Evolutionary conservation across 2,888 invertebrate genomes (phyloP).

Genomic region (Cantharis nigra): DNA sequence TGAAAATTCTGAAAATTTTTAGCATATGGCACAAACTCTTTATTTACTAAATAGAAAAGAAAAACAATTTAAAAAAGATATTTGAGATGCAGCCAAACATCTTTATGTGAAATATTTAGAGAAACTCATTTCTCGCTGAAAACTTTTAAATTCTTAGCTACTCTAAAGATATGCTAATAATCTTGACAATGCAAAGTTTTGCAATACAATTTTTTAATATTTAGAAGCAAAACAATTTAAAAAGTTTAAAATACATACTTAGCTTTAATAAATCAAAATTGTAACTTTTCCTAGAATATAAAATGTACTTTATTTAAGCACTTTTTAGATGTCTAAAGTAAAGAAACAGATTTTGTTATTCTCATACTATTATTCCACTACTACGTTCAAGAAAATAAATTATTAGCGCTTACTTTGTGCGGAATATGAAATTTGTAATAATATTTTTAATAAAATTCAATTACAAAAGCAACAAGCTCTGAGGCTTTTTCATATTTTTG

Average conservation of each 20-base stretch:
- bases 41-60: background rate
- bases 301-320: background rate
- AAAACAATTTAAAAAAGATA: conserved; percentile 3
- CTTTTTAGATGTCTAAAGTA: background rate
- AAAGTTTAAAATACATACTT: background rate
- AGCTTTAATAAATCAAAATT: background rate
- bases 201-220: conserved; percentile 11
- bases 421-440: background rate
- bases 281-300: background rate
- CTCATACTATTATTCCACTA: background rate
- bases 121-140: conserved; percentile 11
- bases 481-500: background rate
- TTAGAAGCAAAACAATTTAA: background rate
- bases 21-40: background rate
- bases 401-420: background rate
- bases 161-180: conserved; percentile 16
- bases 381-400: background rate
- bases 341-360: background rate
- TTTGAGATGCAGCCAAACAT: conserved; percentile 12
- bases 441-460: background rate
- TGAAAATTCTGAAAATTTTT: background rate
- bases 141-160: conserved; percentile 15
- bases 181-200: conserved; percentile 11
- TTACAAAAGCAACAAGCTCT: background rate
- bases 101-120: conserved; percentile 11